These are phyloP conservation scores for Popillia japonica DNA, from an alignment of 1,140 invertebrate species.

Conservation along the genomic window DNA sequence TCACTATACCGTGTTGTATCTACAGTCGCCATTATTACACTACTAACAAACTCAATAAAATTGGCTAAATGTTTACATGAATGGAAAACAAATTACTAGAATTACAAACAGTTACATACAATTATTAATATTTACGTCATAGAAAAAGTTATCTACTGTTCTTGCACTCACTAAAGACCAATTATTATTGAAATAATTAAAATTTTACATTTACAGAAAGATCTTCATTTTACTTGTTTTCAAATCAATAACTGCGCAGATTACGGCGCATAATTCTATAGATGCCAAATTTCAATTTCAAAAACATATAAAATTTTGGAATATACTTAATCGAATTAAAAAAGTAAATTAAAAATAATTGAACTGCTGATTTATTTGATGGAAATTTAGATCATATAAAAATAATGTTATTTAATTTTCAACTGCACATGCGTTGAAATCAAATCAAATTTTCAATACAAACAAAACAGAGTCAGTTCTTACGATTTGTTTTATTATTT, in stretches of 20 bases:
- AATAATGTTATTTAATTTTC: background rate
- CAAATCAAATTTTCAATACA: background rate
- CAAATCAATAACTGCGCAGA: constrained; percentile 14
- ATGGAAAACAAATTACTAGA: background rate
- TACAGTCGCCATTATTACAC: constrained; percentile 52
- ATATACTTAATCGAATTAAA: background rate
- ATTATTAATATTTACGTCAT: background rate
- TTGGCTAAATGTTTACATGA: background rate
- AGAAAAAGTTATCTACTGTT: background rate
- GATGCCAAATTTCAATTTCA: background rate
- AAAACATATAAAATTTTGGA: background rate
- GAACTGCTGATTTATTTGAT: background rate
- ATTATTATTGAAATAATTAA: background rate
- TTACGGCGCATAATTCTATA: background rate
- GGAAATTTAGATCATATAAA: background rate
- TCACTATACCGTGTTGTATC: constrained; percentile 56
- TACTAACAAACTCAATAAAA: constrained; percentile 42
- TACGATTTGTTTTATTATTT: background rate
- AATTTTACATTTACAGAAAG: constrained; percentile 14
- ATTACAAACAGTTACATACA: background rate
- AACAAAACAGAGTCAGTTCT: background rate
- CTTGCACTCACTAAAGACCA: background rate
- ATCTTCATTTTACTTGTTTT: background rate
- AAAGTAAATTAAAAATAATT: background rate
- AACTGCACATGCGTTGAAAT: background rate